Evolutionary conservation across 1,140 invertebrate genomes (phyloP).

Genomic region (Coptotermes formosanus): DNA sequence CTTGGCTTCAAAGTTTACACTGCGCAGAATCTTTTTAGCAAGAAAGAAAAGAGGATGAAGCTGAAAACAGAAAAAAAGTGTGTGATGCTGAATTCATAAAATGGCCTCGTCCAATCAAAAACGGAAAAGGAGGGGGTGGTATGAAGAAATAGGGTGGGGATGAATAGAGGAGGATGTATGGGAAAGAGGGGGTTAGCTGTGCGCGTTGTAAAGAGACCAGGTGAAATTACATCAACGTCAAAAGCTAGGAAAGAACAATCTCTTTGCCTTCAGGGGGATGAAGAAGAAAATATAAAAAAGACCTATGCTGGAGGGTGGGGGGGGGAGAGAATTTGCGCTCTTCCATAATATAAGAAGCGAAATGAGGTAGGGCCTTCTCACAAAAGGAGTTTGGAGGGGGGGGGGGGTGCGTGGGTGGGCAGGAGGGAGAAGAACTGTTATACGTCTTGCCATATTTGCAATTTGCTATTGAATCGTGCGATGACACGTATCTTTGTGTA

Average conservation of each 20-base stretch:
- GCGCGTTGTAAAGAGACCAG: slow-evolving; percentile 20
- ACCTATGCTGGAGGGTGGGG: neutral
- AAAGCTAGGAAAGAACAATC: slow-evolving; percentile 33
- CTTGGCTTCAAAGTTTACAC: neutral
- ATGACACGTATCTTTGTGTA: neutral
- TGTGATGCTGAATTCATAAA: slow-evolving; percentile 32
- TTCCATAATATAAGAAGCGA: slow-evolving; percentile 17
- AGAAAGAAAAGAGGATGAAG: slow-evolving; percentile 19
- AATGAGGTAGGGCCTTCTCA: neutral
- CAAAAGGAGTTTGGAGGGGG: neutral
- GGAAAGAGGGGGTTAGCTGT: neutral
- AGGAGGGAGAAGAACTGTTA: neutral
- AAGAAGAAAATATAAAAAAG: slow-evolving; percentile 19
- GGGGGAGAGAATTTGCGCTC: slow-evolving; percentile 20
- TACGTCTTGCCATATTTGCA: neutral
- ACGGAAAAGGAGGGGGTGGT: slow-evolving; percentile 22
- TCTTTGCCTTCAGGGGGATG: slow-evolving; percentile 22
- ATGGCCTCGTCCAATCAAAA: slow-evolving; percentile 34
- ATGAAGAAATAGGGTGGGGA: neutral
- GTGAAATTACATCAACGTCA: slow-evolving; percentile 33
- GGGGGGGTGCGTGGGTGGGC: too few relatives aligned
- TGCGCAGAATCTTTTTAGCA: slow-evolving; percentile 26
- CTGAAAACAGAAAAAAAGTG: neutral
- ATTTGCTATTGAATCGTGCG: neutral
- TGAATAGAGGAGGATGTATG: slow-evolving; percentile 1